Conservation (phyloP, 2,888 invertebrate genomes). For the Caenorhabditis zanzibari region DNA sequence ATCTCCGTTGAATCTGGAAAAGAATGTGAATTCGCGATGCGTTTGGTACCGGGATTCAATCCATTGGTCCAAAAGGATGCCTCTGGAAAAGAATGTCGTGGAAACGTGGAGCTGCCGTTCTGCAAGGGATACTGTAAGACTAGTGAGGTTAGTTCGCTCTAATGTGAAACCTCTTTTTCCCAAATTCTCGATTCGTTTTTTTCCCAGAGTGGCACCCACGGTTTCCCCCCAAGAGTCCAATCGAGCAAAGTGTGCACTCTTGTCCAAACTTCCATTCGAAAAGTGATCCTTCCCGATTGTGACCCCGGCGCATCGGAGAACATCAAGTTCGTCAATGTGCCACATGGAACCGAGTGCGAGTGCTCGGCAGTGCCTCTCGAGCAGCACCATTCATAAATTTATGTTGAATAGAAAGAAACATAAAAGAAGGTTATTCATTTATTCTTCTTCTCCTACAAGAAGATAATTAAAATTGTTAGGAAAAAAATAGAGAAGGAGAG, state of each 20-base stretch:
- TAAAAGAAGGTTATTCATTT: not conserved
- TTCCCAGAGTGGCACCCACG: conserved; percentile 71
- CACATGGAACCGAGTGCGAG: conserved; percentile 66
- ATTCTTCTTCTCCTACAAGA: no score
- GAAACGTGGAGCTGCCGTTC: conserved; percentile 68
- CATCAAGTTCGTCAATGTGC: conserved; percentile 63
- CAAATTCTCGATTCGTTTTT: no score
- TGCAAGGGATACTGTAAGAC: conserved; percentile 74
- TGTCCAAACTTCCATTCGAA: conserved; percentile 63
- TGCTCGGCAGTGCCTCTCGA: conserved; percentile 68
- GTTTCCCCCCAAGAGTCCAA: conserved; percentile 68
- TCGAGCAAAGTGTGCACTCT: conserved; percentile 69
- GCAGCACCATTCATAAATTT: conserved; percentile 44
- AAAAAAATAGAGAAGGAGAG: no score
- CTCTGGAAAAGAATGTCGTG: conserved; percentile 65
- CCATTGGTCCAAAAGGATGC: conserved; percentile 49
- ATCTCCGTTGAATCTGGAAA: conserved; percentile 38
- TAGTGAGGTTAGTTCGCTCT: conserved; percentile 62
- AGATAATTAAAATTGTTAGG: no score
- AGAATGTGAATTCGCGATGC: conserved; percentile 67
- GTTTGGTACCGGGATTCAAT: conserved; percentile 66
- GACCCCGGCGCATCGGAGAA: conserved; percentile 68
- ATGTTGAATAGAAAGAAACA: not conserved
- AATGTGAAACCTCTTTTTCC: no score
- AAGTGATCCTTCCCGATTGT: conserved; percentile 64